Base-by-base conservation (phyloP, 2,113 vertebrate genomes). In the Phoxinus phoxinus region DNA sequence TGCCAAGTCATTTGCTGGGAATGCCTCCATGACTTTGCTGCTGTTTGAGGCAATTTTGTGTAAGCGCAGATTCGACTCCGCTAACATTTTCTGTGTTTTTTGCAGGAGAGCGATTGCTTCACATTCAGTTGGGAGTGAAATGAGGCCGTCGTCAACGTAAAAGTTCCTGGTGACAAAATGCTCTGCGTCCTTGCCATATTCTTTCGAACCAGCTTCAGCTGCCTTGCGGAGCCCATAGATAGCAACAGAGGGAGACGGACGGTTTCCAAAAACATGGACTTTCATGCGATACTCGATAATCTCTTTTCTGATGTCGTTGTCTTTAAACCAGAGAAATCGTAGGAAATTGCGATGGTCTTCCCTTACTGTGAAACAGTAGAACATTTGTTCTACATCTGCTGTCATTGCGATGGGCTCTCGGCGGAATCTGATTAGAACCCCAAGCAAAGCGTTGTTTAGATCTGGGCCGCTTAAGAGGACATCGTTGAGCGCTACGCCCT, bases 401-500 rank as follows among this genome's bases (percentile, higher is more conserved):
- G 67, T 46, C 3, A 86, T 27, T 46, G 85, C 25, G 25, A 51
- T 19, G 10, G 13, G 67, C 6, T 86, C 65, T 25, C 21, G 74
- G 11, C 32, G 25, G 8, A 86, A 86, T 3, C 37, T 15, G 9
- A 85, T 56, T 1, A 81, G 53, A 13, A 86, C 78, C 6, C 80
- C 58, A 7, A 69, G 17, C 17, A 86, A 15, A n/a, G 79, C 37
- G 32, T 86, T 76, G 35, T 86, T 86, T 4, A 86, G 53, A 23
- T 82, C 58, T 8, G 63, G 69, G 3, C 67, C 27, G 1, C 11
- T 81, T 7, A 37, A 86, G 23, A 86, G 79, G 2, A 76, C 35
- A 0, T 87, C n/a, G 7, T 83, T 84, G 4, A 83, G 46, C 2
- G 74, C 51, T 13, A 84, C 32, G 7, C 58, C 44, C 15, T 76